These are phyloP conservation scores for Botia almorhae DNA, from an alignment of 2,797 vertebrate genomes.

Conservation along the genomic window DNA sequence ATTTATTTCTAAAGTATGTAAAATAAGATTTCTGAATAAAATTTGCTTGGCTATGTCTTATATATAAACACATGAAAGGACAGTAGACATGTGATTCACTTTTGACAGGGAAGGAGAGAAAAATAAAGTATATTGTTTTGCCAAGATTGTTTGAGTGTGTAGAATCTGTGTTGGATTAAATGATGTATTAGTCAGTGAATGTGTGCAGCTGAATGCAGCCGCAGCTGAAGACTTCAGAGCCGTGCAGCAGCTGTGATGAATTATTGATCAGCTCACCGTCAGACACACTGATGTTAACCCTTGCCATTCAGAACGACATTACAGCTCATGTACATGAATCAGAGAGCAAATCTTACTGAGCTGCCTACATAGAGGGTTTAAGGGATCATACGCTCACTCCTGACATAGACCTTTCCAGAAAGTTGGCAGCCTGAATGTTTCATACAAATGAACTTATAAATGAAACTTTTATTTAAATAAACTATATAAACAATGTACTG, in stretches of 20 bases:
- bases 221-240: neutral
- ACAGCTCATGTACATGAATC: neutral
- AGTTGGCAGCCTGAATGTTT: no score
- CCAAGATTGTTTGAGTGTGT: neutral
- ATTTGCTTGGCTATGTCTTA: no score
- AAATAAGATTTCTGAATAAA: no score
- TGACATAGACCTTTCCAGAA: no score
- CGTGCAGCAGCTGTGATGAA: neutral
- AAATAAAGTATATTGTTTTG: neutral
- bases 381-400: no score
- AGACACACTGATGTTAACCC: slow-evolving; percentile 11
- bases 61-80: no score
- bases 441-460: no score
- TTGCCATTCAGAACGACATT: neutral
- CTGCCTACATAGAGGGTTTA: neutral
- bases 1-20: no score
- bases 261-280: slow-evolving; percentile 10
- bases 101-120: neutral
- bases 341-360: neutral
- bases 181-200: neutral
- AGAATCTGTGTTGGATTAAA: no score
- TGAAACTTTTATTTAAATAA: no score
- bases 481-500: no score
- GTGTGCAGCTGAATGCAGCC: neutral
- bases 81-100: no score